Evolutionary conservation across 2,888 invertebrate genomes (phyloP).

Genomic region (Lumbricus terrestris): DNA sequence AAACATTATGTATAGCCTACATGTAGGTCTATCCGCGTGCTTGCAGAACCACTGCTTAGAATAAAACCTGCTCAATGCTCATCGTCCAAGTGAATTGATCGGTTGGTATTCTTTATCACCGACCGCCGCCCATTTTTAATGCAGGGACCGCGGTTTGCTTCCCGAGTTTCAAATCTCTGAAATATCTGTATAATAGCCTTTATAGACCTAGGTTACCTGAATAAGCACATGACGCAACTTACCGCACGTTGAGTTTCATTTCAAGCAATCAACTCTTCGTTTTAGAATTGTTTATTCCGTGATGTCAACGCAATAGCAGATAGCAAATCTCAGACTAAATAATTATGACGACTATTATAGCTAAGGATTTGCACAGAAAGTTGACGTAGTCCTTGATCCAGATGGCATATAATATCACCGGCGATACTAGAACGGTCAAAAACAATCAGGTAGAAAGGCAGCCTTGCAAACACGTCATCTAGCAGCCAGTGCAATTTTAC

Average conservation of each 20-base stretch:
- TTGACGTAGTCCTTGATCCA: background rate
- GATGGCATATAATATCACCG: background rate
- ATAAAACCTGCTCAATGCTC: too few species aligned
- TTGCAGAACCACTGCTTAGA: too few species aligned
- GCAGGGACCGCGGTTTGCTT: too few species aligned
- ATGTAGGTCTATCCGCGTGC: too few species aligned
- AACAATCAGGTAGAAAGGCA: background rate
- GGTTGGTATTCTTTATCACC: too few species aligned
- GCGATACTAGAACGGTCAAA: background rate
- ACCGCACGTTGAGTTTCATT: background rate
- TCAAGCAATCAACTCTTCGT: background rate
- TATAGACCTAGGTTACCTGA: too few species aligned
- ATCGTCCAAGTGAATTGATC: too few species aligned
- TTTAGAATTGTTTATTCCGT: background rate
- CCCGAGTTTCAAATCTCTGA: background rate
- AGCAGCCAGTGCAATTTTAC: background rate
- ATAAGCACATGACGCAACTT: background rate
- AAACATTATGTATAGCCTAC: too few species aligned
- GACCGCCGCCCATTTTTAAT: too few species aligned
- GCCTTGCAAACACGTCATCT: background rate
- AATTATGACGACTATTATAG: background rate
- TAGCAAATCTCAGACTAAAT: background rate
- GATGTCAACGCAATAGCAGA: background rate
- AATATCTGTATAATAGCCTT: too few species aligned
- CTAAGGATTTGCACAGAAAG: background rate